phyloP scores from a whole-genome alignment of 2,888 invertebrate species.

The Cephus runcator region DNA sequence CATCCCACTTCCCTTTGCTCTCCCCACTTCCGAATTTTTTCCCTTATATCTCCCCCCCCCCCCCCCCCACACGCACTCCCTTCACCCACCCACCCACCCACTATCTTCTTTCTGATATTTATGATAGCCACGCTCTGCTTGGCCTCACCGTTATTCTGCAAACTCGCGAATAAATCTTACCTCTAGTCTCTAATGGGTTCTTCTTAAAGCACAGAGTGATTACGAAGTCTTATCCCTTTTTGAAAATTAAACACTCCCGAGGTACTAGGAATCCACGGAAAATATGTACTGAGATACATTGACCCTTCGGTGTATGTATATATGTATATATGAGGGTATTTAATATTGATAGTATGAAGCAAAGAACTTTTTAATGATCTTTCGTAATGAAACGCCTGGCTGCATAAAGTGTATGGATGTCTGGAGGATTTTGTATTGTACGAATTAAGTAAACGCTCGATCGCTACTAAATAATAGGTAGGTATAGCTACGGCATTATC shows the following conservation, averaged over 20 bases:
- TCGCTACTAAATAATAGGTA: background rate
- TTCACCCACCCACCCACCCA: background rate
- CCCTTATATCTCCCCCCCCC: background rate
- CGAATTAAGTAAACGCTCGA: background rate
- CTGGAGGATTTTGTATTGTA: background rate
- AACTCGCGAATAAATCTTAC: background rate
- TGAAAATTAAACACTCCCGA: background rate
- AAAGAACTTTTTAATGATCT: background rate
- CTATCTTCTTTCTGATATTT: background rate
- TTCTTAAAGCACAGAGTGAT: background rate
- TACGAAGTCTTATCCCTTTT: background rate
- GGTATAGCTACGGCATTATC: background rate
- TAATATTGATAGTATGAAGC: no score
- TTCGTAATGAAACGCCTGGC: background rate
- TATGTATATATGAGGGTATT: background rate
- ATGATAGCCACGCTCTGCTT: background rate
- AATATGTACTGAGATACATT: background rate
- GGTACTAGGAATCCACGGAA: background rate
- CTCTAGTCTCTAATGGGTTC: background rate
- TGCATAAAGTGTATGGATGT: background rate
- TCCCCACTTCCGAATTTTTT: background rate
- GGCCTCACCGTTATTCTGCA: background rate
- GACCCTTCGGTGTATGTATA: background rate
- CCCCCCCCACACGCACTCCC: background rate
- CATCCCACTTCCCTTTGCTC: background rate